Evolutionary conservation across 2,888 invertebrate species (phyloP).

Genomic region (Lasioglossum pauxillum): DNA sequence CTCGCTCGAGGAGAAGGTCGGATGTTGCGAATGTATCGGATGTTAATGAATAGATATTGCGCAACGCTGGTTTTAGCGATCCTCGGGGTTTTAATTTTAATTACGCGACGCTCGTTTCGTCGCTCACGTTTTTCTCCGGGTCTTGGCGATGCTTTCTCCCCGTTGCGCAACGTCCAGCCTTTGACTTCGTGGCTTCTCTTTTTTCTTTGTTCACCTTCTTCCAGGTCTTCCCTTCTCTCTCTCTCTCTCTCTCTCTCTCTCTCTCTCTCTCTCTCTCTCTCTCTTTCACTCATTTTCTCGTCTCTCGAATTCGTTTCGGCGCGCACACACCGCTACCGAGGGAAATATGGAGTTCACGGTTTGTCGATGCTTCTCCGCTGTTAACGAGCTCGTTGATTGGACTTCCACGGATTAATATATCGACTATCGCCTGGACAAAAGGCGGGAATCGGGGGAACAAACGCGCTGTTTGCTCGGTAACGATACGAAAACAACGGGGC

Average conservation of each 20-base stretch:
- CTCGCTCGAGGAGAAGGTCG: constrained; percentile 31
- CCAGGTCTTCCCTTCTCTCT: neutral
- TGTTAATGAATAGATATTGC: constrained; percentile 41
- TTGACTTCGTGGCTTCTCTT: neutral
- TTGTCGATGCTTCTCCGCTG: neutral
- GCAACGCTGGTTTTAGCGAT: constrained; percentile 7
- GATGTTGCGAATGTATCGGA: constrained; percentile 28
- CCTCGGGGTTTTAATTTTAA: constrained; percentile 39
- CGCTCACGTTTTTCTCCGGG: neutral
- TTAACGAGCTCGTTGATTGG: constrained; percentile 30
- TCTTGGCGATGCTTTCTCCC: neutral
- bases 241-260: no score
- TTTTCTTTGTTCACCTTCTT: neutral
- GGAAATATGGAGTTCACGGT: constrained; percentile 2
- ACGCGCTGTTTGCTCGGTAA: constrained; percentile 19
- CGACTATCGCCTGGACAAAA: constrained; percentile 22
- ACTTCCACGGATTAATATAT: constrained; percentile 19
- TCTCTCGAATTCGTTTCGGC: neutral
- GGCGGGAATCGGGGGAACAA: constrained; percentile 12
- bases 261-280: neutral
- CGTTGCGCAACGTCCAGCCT: constrained; percentile 14
- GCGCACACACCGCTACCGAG: neutral
- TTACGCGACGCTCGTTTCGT: constrained; percentile 29
- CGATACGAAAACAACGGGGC: constrained; percentile 26
- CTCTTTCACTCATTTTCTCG: neutral